phyloP scores from a whole-genome alignment of 2,113 vertebrate genomes.

The Morphnarchus princeps region DNA sequence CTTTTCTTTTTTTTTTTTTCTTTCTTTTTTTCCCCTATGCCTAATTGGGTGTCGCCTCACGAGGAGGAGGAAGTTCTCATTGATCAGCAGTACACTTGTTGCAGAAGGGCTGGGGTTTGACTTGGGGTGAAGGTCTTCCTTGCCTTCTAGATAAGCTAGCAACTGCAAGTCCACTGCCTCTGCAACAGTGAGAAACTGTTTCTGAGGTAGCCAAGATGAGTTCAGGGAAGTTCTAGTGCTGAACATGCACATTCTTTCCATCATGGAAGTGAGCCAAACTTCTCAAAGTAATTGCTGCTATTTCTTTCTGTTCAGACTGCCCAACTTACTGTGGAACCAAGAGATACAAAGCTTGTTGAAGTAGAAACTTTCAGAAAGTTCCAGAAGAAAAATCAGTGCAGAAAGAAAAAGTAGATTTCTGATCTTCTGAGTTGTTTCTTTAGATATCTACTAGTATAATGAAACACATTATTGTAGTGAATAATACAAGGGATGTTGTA shows the following conservation, averaged over 20 bases:
- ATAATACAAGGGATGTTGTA: not conserved
- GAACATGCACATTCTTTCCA: constrained; percentile 22
- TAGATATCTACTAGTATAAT: not conserved
- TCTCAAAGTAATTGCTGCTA: constrained; percentile 36
- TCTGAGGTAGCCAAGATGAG: not conserved
- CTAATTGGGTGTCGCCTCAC: not conserved
- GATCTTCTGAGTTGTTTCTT: not conserved
- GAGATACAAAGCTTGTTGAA: not conserved
- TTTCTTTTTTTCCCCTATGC: not conserved
- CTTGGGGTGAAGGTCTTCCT: not conserved
- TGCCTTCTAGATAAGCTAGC: not conserved
- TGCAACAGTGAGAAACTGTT: not conserved
- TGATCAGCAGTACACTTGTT: not conserved
- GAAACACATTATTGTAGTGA: not conserved
- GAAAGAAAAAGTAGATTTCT: not conserved
- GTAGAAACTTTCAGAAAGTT: not conserved
- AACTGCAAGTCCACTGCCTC: not conserved
- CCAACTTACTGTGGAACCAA: not conserved
- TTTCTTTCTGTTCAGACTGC: constrained; percentile 13
- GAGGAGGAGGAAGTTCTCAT: not conserved
- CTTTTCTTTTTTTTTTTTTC: not conserved
- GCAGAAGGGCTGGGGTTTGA: not conserved
- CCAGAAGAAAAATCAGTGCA: not conserved
- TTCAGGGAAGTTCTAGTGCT: not conserved
- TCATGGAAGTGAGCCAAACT: not conserved